Evolutionary conservation across 2,797 vertebrate species (phyloP).

Genomic region (Sorex maritimensis): DNA sequence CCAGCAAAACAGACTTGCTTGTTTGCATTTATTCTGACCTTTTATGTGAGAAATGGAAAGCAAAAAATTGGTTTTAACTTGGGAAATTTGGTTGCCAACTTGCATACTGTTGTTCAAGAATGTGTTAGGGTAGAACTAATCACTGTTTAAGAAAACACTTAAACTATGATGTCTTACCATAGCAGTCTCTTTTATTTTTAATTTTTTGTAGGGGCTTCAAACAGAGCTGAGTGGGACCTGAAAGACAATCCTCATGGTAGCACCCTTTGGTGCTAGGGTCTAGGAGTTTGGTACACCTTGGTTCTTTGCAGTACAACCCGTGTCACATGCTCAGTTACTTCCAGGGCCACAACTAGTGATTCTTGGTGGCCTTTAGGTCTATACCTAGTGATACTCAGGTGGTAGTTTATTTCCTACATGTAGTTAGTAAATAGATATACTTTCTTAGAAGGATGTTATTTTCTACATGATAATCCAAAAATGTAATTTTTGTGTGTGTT

Average conservation of each 20-base stretch:
- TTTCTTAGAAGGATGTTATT: not conserved
- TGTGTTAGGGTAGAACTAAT: not conserved
- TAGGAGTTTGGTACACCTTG: too few species aligned
- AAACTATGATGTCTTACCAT: too few species aligned
- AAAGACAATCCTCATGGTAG: too few species aligned
- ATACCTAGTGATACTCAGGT: too few species aligned
- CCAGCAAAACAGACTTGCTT: not conserved
- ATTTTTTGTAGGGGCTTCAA: too few species aligned
- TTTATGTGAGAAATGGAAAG: not conserved
- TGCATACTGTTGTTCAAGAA: not conserved
- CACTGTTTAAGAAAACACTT: too few species aligned
- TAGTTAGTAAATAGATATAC: not conserved
- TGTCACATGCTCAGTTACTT: not conserved
- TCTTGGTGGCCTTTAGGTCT: too few species aligned
- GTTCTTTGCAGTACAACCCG: not conserved
- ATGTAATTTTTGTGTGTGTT: not conserved
- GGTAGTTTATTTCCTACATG: constrained; percentile 5
- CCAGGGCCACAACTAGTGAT: too few species aligned
- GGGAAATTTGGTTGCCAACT: not conserved
- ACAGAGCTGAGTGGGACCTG: too few species aligned
- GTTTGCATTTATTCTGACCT: constrained; percentile 53
- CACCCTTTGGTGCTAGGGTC: too few species aligned
- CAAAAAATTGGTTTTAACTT: not conserved
- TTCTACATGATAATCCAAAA: constrained; percentile 2
- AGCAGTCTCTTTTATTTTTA: too few species aligned